A percentile compares a stretch with the other conserved stretches of the same genome.
These are phyloP conservation scores for Leptocoma aspasia DNA, from an alignment of 2,113 vertebrate genomes.

Conservation along the genomic window DNA sequence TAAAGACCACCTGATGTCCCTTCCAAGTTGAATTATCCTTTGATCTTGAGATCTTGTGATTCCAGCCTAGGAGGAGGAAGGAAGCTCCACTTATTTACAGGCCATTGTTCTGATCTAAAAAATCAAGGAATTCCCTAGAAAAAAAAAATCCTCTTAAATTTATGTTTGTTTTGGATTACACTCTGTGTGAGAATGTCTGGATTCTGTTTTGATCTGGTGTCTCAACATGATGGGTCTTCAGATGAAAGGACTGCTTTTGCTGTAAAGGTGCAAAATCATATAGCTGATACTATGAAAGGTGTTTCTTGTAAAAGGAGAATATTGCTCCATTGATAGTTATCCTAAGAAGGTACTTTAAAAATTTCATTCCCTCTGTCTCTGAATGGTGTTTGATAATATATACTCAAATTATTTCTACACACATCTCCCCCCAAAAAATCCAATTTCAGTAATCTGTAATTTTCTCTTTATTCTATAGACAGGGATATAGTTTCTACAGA, in stretches of 20 bases:
- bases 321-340: background rate
- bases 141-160: background rate
- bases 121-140: background rate
- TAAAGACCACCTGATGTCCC: background rate
- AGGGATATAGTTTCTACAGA: background rate
- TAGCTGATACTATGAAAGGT: background rate
- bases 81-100: background rate
- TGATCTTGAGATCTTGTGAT: background rate
- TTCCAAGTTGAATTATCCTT: background rate
- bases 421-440: rapidly evolving
- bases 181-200: background rate
- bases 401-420: background rate
- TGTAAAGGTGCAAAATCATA: background rate
- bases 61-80: background rate
- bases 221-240: background rate
- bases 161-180: background rate
- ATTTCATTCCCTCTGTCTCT: background rate
- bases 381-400: background rate
- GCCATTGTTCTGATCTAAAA: background rate
- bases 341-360: background rate
- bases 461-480: background rate
- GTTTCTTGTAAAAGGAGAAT: background rate
- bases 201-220: background rate
- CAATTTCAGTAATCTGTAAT: background rate
- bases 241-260: background rate